These are phyloP conservation scores for Hirtodrosophila cameraria DNA, from an alignment of 2,888 invertebrate genomes.

Conservation along the genomic window DNA sequence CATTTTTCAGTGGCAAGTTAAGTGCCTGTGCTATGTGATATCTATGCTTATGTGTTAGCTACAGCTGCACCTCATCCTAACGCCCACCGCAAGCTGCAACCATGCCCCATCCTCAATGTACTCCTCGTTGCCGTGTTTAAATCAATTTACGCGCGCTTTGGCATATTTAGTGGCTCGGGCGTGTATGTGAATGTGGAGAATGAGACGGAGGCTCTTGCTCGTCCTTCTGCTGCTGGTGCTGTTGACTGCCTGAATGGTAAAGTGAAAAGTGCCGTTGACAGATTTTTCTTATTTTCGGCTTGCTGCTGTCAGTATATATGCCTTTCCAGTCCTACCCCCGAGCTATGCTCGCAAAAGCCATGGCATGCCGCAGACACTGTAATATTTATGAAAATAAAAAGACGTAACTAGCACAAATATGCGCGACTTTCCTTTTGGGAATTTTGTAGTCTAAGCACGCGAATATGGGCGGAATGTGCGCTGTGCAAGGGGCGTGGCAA, in stretches of 20 bases:
- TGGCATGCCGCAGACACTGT: slow-evolving; percentile 44
- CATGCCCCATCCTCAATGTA: slow-evolving; percentile 6
- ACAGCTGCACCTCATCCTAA: slow-evolving; percentile 19
- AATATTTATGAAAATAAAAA: slow-evolving; percentile 31
- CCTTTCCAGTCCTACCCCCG: neutral
- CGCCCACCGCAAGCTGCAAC: neutral
- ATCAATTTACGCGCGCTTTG: slow-evolving; percentile 75
- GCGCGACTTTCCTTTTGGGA: slow-evolving; percentile 32
- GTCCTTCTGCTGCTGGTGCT: neutral
- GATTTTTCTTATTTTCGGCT: slow-evolving; percentile 72
- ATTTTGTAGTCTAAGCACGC: slow-evolving; percentile 33
- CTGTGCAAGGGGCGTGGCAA: slow-evolving; percentile 10
- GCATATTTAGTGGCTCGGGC: slow-evolving; percentile 61
- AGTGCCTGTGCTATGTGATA: slow-evolving; percentile 19
- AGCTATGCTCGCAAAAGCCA: slow-evolving; percentile 2
- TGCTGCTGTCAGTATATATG: slow-evolving; percentile 35
- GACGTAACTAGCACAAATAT: slow-evolving; percentile 51
- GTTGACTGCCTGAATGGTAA: slow-evolving; percentile 26
- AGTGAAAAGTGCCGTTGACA: slow-evolving; percentile 72
- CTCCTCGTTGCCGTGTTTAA: slow-evolving; percentile 66
- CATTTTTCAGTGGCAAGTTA: slow-evolving; percentile 1
- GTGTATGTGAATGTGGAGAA: slow-evolving; percentile 2
- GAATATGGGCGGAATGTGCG: slow-evolving; percentile 10
- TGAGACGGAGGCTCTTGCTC: neutral
- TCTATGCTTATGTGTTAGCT: slow-evolving; percentile 21